A percentile compares a stretch with the other conserved stretches of the same genome.
Conservation (phyloP, 2,113 vertebrate genomes). For the Protobothrops mucrosquamatus region DNA sequence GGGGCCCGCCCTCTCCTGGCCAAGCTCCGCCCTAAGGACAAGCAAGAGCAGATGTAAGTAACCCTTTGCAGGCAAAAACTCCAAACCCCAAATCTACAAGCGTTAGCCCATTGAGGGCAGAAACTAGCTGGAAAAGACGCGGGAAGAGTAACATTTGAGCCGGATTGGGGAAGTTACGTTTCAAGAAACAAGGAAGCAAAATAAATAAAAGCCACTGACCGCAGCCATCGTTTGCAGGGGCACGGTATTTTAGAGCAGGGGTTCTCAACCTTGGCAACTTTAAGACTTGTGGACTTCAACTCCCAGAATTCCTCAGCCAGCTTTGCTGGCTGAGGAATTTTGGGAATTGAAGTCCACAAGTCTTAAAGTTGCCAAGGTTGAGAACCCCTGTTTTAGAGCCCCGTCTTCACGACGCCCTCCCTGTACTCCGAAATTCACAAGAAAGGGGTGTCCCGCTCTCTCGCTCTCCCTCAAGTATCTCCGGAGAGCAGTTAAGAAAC, state of each 20-base stretch:
- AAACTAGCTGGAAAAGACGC: not conserved
- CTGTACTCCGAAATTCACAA: not conserved
- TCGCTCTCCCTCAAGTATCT: too few species aligned
- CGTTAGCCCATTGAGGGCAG: not conserved
- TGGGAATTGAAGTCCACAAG: too few species aligned
- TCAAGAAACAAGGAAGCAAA: not conserved
- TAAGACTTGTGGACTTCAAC: too few species aligned
- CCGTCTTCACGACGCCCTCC: too few species aligned
- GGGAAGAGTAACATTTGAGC: not conserved
- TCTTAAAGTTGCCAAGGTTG: too few species aligned
- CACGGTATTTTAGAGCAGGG: not conserved
- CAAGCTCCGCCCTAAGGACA: conserved; percentile 25
- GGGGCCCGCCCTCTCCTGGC: not conserved
- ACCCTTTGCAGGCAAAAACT: not conserved
- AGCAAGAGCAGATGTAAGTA: not conserved
- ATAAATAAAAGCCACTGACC: too few species aligned
- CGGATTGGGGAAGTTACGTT: not conserved
- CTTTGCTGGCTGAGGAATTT: too few species aligned
- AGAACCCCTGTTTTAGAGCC: too few species aligned
- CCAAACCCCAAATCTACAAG: not conserved
- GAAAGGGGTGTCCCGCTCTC: not conserved
- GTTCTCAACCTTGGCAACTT: too few species aligned
- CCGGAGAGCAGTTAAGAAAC: not conserved
- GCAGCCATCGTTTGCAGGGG: not conserved
- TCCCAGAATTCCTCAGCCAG: too few species aligned